Evolutionary conservation across 2,797 vertebrate genomes (phyloP).

Genomic region (Carduelis carduelis): DNA sequence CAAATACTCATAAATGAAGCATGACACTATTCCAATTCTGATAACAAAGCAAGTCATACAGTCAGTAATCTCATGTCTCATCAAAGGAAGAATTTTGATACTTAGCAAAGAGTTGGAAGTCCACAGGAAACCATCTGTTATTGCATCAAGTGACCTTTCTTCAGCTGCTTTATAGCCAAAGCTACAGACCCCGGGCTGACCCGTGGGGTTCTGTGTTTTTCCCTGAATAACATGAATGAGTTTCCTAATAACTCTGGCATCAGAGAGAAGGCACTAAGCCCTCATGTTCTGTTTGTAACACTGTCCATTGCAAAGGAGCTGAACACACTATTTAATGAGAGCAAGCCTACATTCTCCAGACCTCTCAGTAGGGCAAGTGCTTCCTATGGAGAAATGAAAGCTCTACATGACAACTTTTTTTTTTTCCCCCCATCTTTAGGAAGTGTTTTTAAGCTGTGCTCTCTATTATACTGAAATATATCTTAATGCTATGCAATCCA

Average conservation of each 20-base stretch:
- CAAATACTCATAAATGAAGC: constrained; percentile 5
- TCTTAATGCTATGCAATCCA: not conserved
- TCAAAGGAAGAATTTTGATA: not conserved
- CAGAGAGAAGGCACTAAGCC: not conserved
- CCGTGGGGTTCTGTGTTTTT: not conserved
- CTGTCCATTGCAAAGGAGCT: not conserved
- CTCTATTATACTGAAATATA: not conserved
- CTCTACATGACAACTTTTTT: not conserved
- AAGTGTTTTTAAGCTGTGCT: not conserved
- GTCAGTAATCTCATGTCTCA: not conserved
- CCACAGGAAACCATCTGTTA: not conserved
- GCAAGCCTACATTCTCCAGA: not conserved
- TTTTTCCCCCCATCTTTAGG: not conserved
- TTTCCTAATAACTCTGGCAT: not conserved
- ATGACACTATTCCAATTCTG: not conserved
- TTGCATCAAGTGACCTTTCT: not conserved
- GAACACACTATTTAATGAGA: not conserved
- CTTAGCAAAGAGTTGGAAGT: not conserved
- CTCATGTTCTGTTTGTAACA: not conserved
- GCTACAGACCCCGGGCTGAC: not conserved
- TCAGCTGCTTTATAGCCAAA: not conserved
- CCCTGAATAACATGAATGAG: not conserved
- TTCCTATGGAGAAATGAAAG: not conserved
- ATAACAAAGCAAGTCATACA: not conserved
- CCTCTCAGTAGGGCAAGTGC: not conserved